phyloP scores from a whole-genome alignment of 2,113 vertebrate species.

The Engraulis encrasicolus region DNA sequence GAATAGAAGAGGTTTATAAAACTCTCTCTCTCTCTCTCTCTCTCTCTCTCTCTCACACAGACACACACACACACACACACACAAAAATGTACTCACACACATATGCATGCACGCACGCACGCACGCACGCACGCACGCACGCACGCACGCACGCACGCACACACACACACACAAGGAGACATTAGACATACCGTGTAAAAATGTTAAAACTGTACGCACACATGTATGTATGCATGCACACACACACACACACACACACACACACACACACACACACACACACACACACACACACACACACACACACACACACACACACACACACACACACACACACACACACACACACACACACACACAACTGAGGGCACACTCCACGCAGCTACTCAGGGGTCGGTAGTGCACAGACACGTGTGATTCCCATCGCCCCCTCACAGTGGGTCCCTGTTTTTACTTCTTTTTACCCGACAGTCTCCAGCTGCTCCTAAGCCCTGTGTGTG shows the following conservation, averaged over 20 bases:
- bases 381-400: conserved; percentile 17
- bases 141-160: neutral
- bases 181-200: no score
- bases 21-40: neutral
- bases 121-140: neutral
- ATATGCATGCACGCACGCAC: neutral
- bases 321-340: conserved; percentile 5
- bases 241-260: neutral
- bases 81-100: neutral
- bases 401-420: conserved; percentile 50
- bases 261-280: neutral
- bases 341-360: conserved; percentile 2
- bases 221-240: neutral
- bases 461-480: conserved; percentile 49
- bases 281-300: neutral
- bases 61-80: neutral
- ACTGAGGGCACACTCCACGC: conserved; percentile 8
- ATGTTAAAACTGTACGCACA: no score
- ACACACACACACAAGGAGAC: neutral
- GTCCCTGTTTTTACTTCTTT: conserved; percentile 42
- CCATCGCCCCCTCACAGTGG: conserved; percentile 35
- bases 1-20: conserved; percentile 17
- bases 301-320: neutral
- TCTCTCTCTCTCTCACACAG: neutral
- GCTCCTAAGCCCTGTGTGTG: conserved; percentile 37